Evolutionary conservation across 2,113 vertebrate species (phyloP).

Genomic region (Kobus ellipsiprymnus): DNA sequence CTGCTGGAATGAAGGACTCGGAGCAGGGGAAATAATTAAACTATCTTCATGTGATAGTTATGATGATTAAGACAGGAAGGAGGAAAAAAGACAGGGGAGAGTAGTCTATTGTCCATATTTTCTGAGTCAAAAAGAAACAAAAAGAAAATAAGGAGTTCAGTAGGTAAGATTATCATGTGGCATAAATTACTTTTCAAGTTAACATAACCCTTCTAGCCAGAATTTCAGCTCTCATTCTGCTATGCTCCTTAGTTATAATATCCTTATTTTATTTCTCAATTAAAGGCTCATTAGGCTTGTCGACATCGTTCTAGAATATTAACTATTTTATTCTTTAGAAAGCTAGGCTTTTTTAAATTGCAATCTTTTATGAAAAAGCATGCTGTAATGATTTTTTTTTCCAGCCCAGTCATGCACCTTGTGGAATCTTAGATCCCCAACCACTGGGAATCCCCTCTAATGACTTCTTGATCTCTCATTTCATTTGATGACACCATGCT

Average conservation of each 20-base stretch:
- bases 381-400: not conserved
- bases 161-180: not conserved
- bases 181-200: slow-evolving; percentile 57
- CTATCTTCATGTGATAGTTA: not conserved
- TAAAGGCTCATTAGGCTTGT: slow-evolving; percentile 60
- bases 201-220: slow-evolving; percentile 53
- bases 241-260: slow-evolving; percentile 53
- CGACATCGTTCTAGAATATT: slow-evolving; percentile 47
- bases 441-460: not conserved
- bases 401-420: not conserved
- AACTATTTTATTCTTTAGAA: slow-evolving; percentile 49
- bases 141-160: not conserved
- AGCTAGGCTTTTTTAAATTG: not conserved
- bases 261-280: slow-evolving; percentile 23
- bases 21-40: not conserved
- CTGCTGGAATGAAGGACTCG: not conserved
- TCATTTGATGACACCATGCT: not conserved
- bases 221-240: slow-evolving; percentile 17
- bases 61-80: not conserved
- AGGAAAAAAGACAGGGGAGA: not conserved
- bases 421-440: not conserved
- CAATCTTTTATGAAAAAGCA: not conserved
- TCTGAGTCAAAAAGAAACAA: not conserved
- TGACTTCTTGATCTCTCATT: not conserved
- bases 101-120: not conserved